Conservation (phyloP, 2,113 vertebrate species). For the Rana temporaria region DNA sequence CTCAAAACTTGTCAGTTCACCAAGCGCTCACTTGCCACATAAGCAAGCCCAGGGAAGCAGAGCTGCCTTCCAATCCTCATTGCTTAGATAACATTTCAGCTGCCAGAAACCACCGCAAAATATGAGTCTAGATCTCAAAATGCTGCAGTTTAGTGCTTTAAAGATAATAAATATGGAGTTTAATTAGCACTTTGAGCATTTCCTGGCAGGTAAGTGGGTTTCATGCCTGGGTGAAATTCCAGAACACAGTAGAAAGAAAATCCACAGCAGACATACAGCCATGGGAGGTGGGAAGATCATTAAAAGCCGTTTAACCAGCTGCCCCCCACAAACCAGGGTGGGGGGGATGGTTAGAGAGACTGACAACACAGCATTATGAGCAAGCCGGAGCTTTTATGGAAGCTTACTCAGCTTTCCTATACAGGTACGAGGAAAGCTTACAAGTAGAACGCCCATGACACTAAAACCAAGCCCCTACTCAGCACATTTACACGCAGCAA, state of each 20-base stretch:
- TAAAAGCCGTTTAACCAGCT: conserved; percentile 31
- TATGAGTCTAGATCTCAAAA: too few relatives aligned
- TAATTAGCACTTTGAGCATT: background rate
- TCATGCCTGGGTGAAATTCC: background rate
- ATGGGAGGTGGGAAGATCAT: conserved; percentile 16
- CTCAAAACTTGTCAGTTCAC: background rate
- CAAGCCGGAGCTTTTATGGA: background rate
- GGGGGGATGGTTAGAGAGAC: conserved; percentile 9
- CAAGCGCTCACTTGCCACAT: conserved; percentile 17
- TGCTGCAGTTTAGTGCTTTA: too few relatives aligned
- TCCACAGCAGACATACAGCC: background rate
- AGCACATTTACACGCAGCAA: background rate
- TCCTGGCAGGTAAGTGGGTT: background rate
- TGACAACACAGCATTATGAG: conserved; percentile 35
- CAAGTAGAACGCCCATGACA: conserved; percentile 18
- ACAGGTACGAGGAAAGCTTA: conserved; percentile 1
- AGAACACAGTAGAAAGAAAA: background rate
- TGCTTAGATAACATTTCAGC: background rate
- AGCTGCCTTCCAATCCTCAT: background rate
- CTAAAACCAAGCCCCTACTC: background rate
- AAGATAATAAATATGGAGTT: too few relatives aligned
- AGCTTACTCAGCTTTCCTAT: conserved; percentile 40
- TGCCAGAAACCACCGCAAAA: background rate
- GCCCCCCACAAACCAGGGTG: conserved; percentile 1
- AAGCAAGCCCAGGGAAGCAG: background rate